phyloP scores from a whole-genome alignment of 2,888 invertebrate species.

The Sarcophaga caerulescens region DNA sequence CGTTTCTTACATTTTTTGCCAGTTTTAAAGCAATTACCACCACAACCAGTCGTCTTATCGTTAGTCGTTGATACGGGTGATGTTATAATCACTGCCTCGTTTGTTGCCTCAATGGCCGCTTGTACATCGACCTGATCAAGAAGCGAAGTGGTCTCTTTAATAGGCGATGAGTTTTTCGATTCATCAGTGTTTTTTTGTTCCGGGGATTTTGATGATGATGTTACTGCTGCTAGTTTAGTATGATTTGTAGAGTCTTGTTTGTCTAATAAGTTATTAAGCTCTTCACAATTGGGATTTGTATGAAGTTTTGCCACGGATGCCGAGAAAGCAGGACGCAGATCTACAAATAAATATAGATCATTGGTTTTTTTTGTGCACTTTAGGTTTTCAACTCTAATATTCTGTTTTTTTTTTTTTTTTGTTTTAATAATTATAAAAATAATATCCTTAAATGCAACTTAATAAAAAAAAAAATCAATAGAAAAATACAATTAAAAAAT shows the following conservation, averaged over 20 bases:
- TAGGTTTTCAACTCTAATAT: constrained; percentile 25
- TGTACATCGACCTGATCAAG: constrained; percentile 46
- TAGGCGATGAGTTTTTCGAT: constrained; percentile 21
- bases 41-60: constrained; percentile 78
- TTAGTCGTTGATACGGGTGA: constrained; percentile 63
- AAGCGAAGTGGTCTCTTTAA: constrained; percentile 38
- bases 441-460: background rate
- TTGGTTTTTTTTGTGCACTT: constrained; percentile 60
- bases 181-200: constrained; percentile 16
- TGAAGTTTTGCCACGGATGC: constrained; percentile 80
- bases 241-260: constrained; percentile 50
- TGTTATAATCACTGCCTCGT: constrained; percentile 48
- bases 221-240: background rate
- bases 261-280: constrained; percentile 60
- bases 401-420: background rate
- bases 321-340: constrained; percentile 82
- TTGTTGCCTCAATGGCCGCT: constrained; percentile 70
- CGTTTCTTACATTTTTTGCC: constrained; percentile 79
- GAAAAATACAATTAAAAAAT: constrained; percentile 6
- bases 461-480: constrained; percentile 22
- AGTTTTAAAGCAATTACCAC: constrained; percentile 78
- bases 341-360: constrained; percentile 81
- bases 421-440: background rate
- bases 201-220: constrained; percentile 6
- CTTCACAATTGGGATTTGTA: constrained; percentile 76